Base-by-base conservation (phyloP, 1,140 invertebrate genomes). In the Tachypleus tridentatus region DNA sequence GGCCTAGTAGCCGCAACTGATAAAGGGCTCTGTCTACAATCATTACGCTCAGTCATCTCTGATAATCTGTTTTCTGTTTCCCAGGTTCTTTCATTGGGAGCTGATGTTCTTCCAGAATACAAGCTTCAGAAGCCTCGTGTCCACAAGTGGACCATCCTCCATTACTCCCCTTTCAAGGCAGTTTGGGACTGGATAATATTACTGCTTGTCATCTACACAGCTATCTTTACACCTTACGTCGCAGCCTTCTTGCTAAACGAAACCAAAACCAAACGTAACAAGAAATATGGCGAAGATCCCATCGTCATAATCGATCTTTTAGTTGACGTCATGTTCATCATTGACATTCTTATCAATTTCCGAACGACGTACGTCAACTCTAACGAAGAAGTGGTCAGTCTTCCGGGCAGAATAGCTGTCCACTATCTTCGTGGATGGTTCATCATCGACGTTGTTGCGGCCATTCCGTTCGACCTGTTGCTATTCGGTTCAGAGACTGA, bases 351-450 rank as follows among this genome's bases (percentile, higher is more conserved):
- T 69, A 98, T 99, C 78, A 99, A 99, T 81, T 99, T 99, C 81
- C 88, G 97, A 65, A 99, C 97, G 63, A 99, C 97, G 11, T 99
- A 97, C 80, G 94, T 99, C 65, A 98, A 97, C 80, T 89, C 87
- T 67, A 96, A 96, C 74, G 96, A 99, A 77, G 96, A 98, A 80
- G 93, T 99, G 63, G 93, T 98, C 56, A 96, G 93, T 53, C 90
- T 97, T 82, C 94, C 96, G 59, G 89, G 87, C 66, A 92, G 95
- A 78, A 98, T 99, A 76, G 96, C 96, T 69, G 86, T 97, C 70
- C 95, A 99, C 80, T 99, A 99, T 79, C 85, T 99, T 66, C 89
- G 91, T 77, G 95, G 96, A 70, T 99, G 96, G 97, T 99, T 98
- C 80, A 81, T 97, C 72, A 98, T 99, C 73, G 97, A 99, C 79